Evolutionary conservation across 2,113 vertebrate species (phyloP).

Genomic region (Onychorhynchus coronatus): DNA sequence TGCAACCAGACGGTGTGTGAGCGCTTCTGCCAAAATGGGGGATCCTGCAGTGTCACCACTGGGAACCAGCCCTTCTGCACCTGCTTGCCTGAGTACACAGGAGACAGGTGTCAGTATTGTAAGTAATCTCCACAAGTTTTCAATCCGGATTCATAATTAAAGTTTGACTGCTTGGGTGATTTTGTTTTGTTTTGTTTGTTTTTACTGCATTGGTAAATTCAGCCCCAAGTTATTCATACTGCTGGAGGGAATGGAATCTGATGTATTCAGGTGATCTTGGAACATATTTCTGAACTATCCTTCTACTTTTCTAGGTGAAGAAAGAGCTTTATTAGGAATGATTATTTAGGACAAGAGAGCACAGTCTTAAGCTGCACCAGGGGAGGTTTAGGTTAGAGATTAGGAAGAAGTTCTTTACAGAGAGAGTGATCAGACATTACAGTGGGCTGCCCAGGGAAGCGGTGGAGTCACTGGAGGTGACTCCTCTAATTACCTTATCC

Average conservation of each 20-base stretch:
- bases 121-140: slow-evolving; percentile 61
- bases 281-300: background rate
- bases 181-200: background rate
- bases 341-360: too few species aligned
- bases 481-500: too few species aligned
- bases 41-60: slow-evolving; percentile 86
- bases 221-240: background rate
- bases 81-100: slow-evolving; percentile 89
- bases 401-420: too few species aligned
- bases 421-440: too few species aligned
- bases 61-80: slow-evolving; percentile 93
- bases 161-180: rapidly evolving
- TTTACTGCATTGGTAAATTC: rapidly evolving
- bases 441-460: too few species aligned
- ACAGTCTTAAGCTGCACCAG: too few species aligned
- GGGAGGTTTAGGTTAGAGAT: too few species aligned
- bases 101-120: slow-evolving; percentile 94
- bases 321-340: background rate
- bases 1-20: slow-evolving; percentile 89
- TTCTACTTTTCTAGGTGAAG: background rate
- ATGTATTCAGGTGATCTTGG: background rate
- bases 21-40: slow-evolving; percentile 89
- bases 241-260: background rate
- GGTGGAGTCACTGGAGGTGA: too few species aligned
- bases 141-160: rapidly evolving